Percentiles rank a stretch among this genome's conserved stretches.
Evolutionary conservation across 1,140 invertebrate species (phyloP).

Genomic region (Schlechtendalia chinensis): DNA sequence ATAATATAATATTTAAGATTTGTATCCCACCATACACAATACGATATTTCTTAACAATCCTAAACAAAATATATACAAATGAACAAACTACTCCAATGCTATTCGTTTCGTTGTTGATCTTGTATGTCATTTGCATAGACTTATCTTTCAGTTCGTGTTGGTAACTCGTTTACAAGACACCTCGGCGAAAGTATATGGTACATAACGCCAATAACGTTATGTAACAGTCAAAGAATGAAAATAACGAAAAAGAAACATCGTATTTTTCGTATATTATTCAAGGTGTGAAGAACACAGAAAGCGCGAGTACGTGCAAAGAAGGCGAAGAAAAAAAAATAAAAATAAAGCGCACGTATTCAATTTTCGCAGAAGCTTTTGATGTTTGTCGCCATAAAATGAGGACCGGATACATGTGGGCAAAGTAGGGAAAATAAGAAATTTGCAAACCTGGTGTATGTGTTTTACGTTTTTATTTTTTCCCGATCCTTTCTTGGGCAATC

Average conservation of each 20-base stretch:
- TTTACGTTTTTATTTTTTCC: constrained; percentile 10
- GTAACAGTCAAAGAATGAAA: constrained; percentile 39
- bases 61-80: constrained; percentile 2
- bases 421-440: constrained; percentile 2
- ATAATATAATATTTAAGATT: too few relatives aligned
- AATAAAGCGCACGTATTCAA: constrained; percentile 44
- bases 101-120: background rate
- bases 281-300: constrained; percentile 33
- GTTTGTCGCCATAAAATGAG: constrained; percentile 40
- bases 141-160: constrained; percentile 18
- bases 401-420: background rate
- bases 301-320: constrained; percentile 11
- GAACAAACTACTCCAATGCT: background rate
- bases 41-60: background rate
- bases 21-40: too few relatives aligned
- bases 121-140: constrained; percentile 36
- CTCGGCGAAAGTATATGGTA: background rate
- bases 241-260: background rate
- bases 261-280: constrained; percentile 44
- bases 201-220: constrained; percentile 29
- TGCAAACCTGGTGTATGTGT: constrained; percentile 29
- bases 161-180: constrained; percentile 18
- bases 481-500: background rate
- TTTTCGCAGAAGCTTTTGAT: constrained; percentile 44
- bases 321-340: constrained; percentile 22